A percentile compares a stretch with the other conserved stretches of the same genome.
Evolutionary conservation across 2,113 vertebrate genomes (phyloP).

Genomic region (Hippocampus comes): DNA sequence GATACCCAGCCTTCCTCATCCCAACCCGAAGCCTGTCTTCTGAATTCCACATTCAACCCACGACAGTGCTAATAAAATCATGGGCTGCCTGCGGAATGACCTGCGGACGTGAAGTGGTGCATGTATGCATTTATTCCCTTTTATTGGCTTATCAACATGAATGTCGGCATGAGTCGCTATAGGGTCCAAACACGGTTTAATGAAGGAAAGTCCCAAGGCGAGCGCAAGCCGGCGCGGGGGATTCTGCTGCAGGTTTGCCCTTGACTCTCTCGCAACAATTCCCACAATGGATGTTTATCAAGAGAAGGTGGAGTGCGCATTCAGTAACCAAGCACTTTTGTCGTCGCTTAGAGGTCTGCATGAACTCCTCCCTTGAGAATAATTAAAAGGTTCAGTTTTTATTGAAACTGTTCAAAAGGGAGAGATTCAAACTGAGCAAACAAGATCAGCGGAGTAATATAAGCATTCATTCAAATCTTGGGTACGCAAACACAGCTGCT

Average conservation of each 20-base stretch:
- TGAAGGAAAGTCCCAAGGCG: conserved; percentile 31
- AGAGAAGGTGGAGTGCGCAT: not conserved
- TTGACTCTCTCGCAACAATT: not conserved
- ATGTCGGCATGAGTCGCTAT: conserved; percentile 33
- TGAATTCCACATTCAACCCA: conserved; percentile 3
- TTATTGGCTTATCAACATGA: conserved; percentile 49
- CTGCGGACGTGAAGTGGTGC: conserved; percentile 18
- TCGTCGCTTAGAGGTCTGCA: not conserved
- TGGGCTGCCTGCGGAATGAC: conserved; percentile 22
- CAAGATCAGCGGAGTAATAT: too few relatives aligned
- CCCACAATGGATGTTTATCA: not conserved
- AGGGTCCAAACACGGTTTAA: conserved; percentile 35
- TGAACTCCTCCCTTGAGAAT: not conserved
- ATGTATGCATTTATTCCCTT: conserved; percentile 26
- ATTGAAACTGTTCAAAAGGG: not conserved
- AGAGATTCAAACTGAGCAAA: not conserved
- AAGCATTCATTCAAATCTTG: too few relatives aligned
- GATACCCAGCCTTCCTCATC: conserved; percentile 4
- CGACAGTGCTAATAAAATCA: conserved; percentile 6
- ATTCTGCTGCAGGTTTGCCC: conserved; percentile 1
- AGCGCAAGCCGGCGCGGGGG: not conserved
- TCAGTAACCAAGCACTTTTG: not conserved
- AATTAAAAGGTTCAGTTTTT: not conserved
- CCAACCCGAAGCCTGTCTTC: not conserved
- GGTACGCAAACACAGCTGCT: too few relatives aligned